Evolutionary conservation across 2,113 vertebrate species (phyloP), one percentile per base, ranked within the genome.

Genomic region (Hyaena hyaena): DNA sequence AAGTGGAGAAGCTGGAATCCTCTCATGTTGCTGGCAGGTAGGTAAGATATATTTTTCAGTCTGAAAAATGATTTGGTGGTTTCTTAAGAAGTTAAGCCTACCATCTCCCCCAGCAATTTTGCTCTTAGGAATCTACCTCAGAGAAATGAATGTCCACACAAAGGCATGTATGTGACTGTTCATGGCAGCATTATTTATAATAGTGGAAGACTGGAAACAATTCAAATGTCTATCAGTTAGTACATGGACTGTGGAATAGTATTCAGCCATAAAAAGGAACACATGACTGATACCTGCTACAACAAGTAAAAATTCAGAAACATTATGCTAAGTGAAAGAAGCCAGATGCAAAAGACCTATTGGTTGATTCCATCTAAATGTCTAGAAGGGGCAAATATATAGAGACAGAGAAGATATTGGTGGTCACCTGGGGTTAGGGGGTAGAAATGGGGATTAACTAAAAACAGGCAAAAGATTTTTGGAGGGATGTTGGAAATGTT

Each of bases 51-150:
- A 94, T 53, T 81, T 97, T 95, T 95, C 33, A 66, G 23, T 79
- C 84, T 80, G 45, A 73, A 98, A 95, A 88, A 84, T 23, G 84
- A 82, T 83, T 88, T 84, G 66, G 95, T 7, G 81, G 33, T 94
- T 94, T 83, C 63, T 90, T 55, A 68, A 81, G 58, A 87, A 97
- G 76, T 88, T 90, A 74, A 92, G 50, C 12, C 23, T 94, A 82
- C 24, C 39, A 87, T 66, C 65, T 77, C 50, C 68, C 10, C 35
- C 23, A 93, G 35, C 16, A 85, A 28, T 94, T 88, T 85, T 81
- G 88, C 58, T 88, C 55, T 84, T 93, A 82, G 58, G 39, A 82
- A 84, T 95, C n/a, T 79, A 88, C 6, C 31, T 28, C 93, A 84
- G 58, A 82, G 45, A 96, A 96, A 87, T 73, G 19, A 93, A 68